Base-by-base conservation (phyloP, 2,113 vertebrate genomes). In the Accipiter virgatus region DNA sequence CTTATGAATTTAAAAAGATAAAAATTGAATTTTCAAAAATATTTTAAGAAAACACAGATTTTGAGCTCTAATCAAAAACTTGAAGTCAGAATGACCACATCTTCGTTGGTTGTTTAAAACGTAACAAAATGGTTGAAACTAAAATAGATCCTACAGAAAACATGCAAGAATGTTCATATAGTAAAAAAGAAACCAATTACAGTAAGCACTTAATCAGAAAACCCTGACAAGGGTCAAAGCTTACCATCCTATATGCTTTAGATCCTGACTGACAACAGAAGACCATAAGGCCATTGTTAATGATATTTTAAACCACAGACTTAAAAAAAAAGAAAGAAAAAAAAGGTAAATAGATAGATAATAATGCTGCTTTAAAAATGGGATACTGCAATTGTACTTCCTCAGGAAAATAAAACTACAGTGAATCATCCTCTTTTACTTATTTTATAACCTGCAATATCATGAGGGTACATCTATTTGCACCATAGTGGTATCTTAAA, bases 201-300 rank as follows among this genome's bases (percentile, higher is more conserved):
- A 70, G 67, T 31, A 78, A 89, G 50, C 19, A 73, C 66, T 70
- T 93, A 61, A 94, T 55, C 68, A 84, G 77, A 89, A 91, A 87
- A 90, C 17, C 21, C n/a, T 72, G 58, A 55, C 38, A 77, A 80
- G 20, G 36, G 16, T 65, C 68, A 68, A 65, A 72, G 25, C 15
- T 67, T 79, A 67, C 25, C 16, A 59, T 20, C 17, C 11, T 56
- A 63, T 53, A 67, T 75, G 47, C 36, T 59, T 52, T 50, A 47
- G 29, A 53, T 14, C 10, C 43, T 45, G 34, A 86, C 38, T 59
- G 75, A 61, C 56, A 75, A 77, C 9, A 83, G 31, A 75, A 67
- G 13, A 59, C 25, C 8, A 6, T 27, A 81, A 72, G 42, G 52
- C n/a, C 21, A 29, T 6, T 77, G 22, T 47, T 56, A 88, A 86